Evolutionary conservation across 2,797 vertebrate species (phyloP).

Genomic region (Rousettus madagascariensis): DNA sequence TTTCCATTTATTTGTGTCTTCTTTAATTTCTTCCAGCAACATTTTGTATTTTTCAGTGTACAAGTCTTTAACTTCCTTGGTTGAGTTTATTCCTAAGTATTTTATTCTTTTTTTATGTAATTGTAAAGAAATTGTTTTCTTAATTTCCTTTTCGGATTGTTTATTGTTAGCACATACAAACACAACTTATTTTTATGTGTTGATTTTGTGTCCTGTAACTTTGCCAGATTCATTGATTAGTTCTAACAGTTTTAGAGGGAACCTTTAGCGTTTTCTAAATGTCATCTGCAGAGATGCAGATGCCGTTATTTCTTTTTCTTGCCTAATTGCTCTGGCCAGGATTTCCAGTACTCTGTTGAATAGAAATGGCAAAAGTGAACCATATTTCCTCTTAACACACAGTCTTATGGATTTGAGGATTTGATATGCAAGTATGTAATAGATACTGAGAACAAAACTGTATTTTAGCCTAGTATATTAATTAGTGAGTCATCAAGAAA

Average conservation of each 20-base stretch:
- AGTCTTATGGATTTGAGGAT: background rate
- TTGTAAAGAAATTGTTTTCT: constrained; percentile 2
- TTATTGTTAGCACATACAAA: background rate
- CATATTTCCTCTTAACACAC: background rate
- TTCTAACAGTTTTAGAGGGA: background rate
- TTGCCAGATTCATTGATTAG: background rate
- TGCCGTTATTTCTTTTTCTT: constrained; percentile 36
- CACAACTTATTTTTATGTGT: constrained; percentile 1
- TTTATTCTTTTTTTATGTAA: constrained; percentile 30
- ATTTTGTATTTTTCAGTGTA: background rate
- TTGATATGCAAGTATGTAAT: background rate
- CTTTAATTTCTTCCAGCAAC: constrained; percentile 36
- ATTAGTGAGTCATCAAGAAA: constrained; percentile 25
- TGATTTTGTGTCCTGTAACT: constrained; percentile 15
- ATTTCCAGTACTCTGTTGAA: background rate
- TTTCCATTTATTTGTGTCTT: constrained; percentile 33
- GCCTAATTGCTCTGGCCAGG: background rate
- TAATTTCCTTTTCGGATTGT: constrained; percentile 45
- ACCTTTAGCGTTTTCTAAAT: background rate
- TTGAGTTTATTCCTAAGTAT: constrained; percentile 44
- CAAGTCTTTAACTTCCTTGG: background rate
- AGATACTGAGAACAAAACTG: background rate
- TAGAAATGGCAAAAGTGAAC: constrained; percentile 3
- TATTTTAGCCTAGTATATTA: constrained; percentile 14
- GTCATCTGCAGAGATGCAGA: background rate